These are phyloP conservation scores for Ophonus ardosiacus DNA, from an alignment of 2,888 invertebrate genomes.

Conservation along the genomic window DNA sequence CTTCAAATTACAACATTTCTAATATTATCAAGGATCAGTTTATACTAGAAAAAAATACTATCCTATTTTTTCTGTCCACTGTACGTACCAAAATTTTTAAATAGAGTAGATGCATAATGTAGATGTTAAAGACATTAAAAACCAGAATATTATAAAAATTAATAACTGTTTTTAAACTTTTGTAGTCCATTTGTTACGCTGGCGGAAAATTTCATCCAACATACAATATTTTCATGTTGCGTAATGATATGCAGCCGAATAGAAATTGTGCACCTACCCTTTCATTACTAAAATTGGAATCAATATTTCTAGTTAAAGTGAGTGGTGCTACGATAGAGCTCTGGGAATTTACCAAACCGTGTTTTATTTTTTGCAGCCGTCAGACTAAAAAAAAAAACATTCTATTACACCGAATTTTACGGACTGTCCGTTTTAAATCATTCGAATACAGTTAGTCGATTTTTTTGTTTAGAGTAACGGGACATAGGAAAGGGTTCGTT, in stretches of 20 bases:
- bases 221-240: background rate
- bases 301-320: slow-evolving; percentile 48
- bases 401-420: slow-evolving; percentile 30
- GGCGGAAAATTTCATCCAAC: too few species aligned
- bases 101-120: too few species aligned
- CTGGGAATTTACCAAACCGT: slow-evolving; percentile 30
- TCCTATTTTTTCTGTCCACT: too few species aligned
- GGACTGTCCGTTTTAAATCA: slow-evolving; percentile 48
- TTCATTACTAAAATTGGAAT: slow-evolving; percentile 55
- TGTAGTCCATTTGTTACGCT: too few species aligned
- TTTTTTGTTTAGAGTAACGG: slow-evolving; percentile 49
- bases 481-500: slow-evolving; percentile 50
- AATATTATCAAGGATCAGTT: too few species aligned
- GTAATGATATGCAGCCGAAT: background rate
- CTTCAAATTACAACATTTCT: too few species aligned
- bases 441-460: slow-evolving; percentile 42
- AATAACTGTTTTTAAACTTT: too few species aligned
- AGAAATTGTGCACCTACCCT: background rate
- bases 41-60: too few species aligned
- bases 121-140: too few species aligned
- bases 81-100: too few species aligned
- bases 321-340: slow-evolving; percentile 47
- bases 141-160: too few species aligned
- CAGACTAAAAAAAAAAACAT: slow-evolving; percentile 16
- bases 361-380: slow-evolving; percentile 37